A percentile compares a stretch with the other conserved stretches of the same genome.
Evolutionary conservation across 53 echinoderm and acorn worm species (phyloP).

Genomic region (Echinometra lucunter): DNA sequence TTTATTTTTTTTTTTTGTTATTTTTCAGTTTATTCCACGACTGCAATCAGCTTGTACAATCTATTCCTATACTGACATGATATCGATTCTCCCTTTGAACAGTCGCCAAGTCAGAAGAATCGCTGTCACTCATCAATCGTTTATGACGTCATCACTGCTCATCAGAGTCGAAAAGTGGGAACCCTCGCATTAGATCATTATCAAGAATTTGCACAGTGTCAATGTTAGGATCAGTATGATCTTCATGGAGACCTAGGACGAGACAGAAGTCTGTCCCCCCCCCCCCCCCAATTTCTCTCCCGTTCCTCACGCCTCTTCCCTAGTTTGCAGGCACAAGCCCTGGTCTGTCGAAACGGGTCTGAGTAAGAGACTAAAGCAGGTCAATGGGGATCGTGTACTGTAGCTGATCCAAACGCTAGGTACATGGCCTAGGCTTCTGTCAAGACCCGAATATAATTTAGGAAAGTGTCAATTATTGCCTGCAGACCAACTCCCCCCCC

Average conservation of each 20-base stretch:
- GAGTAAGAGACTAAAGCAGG: too few relatives aligned
- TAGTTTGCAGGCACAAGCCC: too few relatives aligned
- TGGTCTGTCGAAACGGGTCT: too few relatives aligned
- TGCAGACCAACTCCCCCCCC: too few relatives aligned
- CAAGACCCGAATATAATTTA: too few relatives aligned
- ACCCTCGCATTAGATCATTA: slow-evolving; percentile 8
- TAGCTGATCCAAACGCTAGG: too few relatives aligned
- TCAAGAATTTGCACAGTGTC: not conserved
- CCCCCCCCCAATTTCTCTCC: not conserved
- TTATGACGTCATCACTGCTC: slow-evolving; percentile 34
- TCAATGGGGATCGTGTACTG: too few relatives aligned
- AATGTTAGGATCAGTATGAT: not conserved
- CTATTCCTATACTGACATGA: not conserved
- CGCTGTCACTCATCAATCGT: slow-evolving; percentile 6
- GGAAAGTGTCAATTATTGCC: too few relatives aligned
- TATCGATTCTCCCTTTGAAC: slow-evolving; percentile 21
- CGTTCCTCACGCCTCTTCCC: not conserved
- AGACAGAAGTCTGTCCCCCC: not conserved
- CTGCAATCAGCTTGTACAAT: not conserved
- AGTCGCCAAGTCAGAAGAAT: not conserved
- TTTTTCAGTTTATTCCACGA: not conserved
- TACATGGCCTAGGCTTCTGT: too few relatives aligned
- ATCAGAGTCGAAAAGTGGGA: not conserved
- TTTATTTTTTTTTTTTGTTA: not conserved
- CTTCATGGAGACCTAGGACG: not conserved